Conservation (phyloP, 2,113 vertebrate genomes). For the Bos taurus region ARS-UCD2.0 NC_037330.1:32758001-32758500, state of each 20-base stretch:
- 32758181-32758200: background rate
- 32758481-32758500: background rate
- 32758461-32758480: background rate
- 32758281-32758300: background rate
- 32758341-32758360: background rate
- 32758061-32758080: background rate
- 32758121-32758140: background rate
- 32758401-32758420: background rate
- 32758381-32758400: background rate
- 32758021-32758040: background rate
- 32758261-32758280: background rate
- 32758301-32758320: background rate
- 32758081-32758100: background rate
- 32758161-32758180: background rate
- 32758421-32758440: background rate
- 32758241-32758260: background rate
- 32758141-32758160: background rate
- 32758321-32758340: background rate
- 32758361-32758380: background rate
- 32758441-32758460: background rate
- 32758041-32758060: background rate
- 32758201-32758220: background rate
- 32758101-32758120: background rate
- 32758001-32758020: background rate
- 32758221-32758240: background rate